Percentiles rank a stretch among this genome's conserved stretches.
Conservation (phyloP, 2,113 vertebrate genomes). For the Promerops cafer region DNA sequence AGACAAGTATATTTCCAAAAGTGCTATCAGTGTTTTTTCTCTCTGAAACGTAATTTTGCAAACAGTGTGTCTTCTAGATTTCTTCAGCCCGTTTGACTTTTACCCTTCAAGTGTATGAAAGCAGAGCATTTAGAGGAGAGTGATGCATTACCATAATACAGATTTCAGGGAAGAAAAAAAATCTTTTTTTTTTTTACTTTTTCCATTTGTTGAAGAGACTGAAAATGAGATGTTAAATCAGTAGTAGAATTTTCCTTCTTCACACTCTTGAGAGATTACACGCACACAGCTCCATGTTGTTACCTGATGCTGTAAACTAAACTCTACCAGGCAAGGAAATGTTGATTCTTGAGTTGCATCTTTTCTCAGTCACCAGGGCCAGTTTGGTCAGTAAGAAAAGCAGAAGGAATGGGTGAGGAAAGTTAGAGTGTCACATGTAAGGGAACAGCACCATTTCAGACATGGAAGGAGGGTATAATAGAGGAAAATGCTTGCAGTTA, state of each 20-base stretch:
- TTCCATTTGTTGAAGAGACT: background rate
- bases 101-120: background rate
- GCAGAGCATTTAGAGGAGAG: background rate
- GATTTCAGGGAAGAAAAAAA: background rate
- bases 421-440: background rate
- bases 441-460: background rate
- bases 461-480: background rate
- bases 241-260: background rate
- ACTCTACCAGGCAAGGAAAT: background rate
- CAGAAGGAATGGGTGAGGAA: background rate
- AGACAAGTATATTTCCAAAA: background rate
- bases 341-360: background rate
- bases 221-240: background rate
- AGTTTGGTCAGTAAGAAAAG: background rate
- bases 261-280: background rate
- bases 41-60: background rate
- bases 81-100: background rate
- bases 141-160: background rate
- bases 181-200: background rate
- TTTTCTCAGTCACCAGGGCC: background rate
- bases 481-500: background rate
- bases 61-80: background rate
- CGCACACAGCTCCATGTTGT: background rate
- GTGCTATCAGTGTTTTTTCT: background rate
- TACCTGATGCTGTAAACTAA: background rate